Percentiles rank a stretch among this genome's conserved stretches.
Evolutionary conservation across 2,113 vertebrate genomes (phyloP).

Genomic region (Oncorhynchus tshawytscha): DNA sequence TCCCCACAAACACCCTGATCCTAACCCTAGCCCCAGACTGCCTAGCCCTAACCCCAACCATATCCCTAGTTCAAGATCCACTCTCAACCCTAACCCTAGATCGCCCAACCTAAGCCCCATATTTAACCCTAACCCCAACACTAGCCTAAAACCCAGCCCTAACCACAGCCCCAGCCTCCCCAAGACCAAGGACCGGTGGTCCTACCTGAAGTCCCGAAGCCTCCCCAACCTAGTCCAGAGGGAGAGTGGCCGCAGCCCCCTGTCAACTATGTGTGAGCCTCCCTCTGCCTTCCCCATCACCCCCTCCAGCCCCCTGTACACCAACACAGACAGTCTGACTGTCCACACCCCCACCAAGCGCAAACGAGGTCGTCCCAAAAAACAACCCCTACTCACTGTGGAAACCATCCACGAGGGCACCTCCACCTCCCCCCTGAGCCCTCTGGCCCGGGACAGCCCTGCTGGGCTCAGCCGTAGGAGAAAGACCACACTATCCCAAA

Average conservation of each 20-base stretch:
- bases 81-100: not conserved
- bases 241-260: conserved; percentile 73
- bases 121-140: not conserved
- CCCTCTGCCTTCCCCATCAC: conserved; percentile 96
- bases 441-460: conserved; percentile 76
- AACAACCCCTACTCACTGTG: conserved; percentile 94
- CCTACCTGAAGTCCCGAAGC: conserved; percentile 86
- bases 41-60: not conserved
- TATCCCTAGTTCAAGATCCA: not conserved
- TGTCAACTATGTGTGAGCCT: conserved; percentile 82
- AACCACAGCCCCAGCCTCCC: conserved; percentile 67
- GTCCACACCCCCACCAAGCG: conserved; percentile 95
- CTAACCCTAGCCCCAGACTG: not conserved
- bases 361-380: conserved; percentile 97
- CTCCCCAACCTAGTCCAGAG: conserved; percentile 71
- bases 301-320: conserved; percentile 94
- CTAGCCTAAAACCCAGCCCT: not conserved
- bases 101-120: not conserved
- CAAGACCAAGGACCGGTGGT: conserved; percentile 89
- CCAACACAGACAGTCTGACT: conserved; percentile 97
- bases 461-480: conserved; percentile 60
- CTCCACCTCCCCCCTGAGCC: conserved; percentile 91
- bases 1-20: conserved; percentile 51
- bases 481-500: conserved; percentile 83
- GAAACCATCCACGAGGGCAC: conserved; percentile 98